A percentile compares a stretch with the other conserved stretches of the same genome.
Evolutionary conservation across 2,888 invertebrate species (phyloP).

Genomic region (Crioceris asparagi): DNA sequence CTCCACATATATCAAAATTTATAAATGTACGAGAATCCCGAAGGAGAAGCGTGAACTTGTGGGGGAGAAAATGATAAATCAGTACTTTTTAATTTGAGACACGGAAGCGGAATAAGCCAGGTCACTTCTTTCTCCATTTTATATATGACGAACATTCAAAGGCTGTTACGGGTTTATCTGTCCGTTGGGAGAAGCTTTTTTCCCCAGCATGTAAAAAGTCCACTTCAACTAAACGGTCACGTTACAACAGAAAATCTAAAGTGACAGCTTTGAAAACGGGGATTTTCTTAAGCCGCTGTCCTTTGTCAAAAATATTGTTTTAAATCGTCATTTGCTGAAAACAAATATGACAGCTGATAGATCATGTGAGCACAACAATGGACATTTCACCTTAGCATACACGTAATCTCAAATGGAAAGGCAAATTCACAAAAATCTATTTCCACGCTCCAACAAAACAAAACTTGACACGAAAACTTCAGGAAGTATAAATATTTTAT

Average conservation of each 20-base stretch:
- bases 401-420: no score
- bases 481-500: no score
- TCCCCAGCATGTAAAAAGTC: constrained; percentile 9
- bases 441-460: no score
- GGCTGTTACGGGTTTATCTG: constrained; percentile 2
- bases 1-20: no score
- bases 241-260: constrained; percentile 20
- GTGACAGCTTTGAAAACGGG: constrained; percentile 20
- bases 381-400: no score
- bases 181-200: background rate
- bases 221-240: constrained; percentile 16
- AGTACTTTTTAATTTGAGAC: constrained; percentile 2
- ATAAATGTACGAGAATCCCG: no score
- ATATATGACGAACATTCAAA: constrained; percentile 2
- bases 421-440: no score
- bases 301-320: constrained; percentile 14
- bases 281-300: constrained; percentile 18
- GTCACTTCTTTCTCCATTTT: constrained; percentile 1
- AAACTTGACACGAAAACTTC: no score
- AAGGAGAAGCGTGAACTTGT: no score
- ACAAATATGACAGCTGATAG: background rate
- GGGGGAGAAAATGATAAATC: no score
- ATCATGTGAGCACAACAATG: background rate
- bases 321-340: background rate
- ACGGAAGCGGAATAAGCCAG: background rate